A percentile compares a stretch with the other conserved stretches of the same genome.
Conservation (phyloP, 2,888 invertebrate species). For the Drosophila rellima region DNA sequence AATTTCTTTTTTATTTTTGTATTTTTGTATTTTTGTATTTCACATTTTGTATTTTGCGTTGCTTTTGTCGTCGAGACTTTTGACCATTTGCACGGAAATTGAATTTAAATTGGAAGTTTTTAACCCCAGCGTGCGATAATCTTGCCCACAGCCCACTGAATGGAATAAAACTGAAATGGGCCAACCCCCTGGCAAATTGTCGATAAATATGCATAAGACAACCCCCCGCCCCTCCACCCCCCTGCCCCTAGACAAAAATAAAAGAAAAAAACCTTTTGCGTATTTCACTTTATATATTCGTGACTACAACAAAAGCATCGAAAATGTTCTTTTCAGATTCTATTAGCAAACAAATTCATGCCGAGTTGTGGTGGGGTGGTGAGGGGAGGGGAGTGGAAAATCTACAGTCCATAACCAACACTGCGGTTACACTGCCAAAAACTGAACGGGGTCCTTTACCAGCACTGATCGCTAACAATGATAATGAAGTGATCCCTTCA, state of each 20-base stretch:
- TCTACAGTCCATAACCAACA: conserved; percentile 36
- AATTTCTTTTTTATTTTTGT: conserved; percentile 27
- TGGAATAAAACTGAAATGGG: conserved; percentile 26
- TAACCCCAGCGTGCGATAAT: conserved; percentile 82
- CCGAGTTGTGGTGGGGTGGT: not conserved
- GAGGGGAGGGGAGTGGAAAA: not conserved
- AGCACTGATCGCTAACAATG: conserved; percentile 47
- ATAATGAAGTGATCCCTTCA: conserved; percentile 56
- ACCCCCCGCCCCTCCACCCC: conserved; percentile 25
- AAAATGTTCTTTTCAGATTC: conserved; percentile 76
- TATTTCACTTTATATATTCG: conserved; percentile 21
- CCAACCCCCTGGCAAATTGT: conserved; percentile 53
- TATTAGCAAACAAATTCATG: conserved; percentile 79
- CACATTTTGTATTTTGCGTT: conserved; percentile 42
- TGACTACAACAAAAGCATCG: conserved; percentile 54
- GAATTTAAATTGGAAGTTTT: conserved; percentile 84
- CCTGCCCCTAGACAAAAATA: conserved; percentile 16
- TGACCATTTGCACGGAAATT: conserved; percentile 84
- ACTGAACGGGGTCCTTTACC: conserved; percentile 21
- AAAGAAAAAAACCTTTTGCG: conserved; percentile 39
- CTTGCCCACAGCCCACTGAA: conserved; percentile 53
- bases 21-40: conserved; percentile 51
- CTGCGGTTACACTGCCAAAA: conserved; percentile 43
- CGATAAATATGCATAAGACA: conserved; percentile 67
- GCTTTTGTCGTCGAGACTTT: conserved; percentile 77